Evolutionary conservation across 1,140 invertebrate genomes (phyloP), one percentile per base, ranked within the genome.

Genomic region (Trachelipus rathkii): DNA sequence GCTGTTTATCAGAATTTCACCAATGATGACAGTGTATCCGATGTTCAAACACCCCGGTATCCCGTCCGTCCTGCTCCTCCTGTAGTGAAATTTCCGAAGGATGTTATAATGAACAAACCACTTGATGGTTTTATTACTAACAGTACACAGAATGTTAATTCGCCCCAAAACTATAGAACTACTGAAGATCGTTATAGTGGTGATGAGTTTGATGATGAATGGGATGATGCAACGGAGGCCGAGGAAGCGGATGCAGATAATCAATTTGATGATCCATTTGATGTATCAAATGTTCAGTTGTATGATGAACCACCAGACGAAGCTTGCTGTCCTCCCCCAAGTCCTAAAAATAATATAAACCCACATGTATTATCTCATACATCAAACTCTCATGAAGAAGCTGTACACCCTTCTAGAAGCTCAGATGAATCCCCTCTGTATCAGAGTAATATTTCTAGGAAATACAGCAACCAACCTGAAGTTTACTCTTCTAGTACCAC

Each of bases 221-320:
- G 46, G 60, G 44, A 71, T 53, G 69, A 73, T 13, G 43, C 60
- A 13, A 77, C 50, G 46, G 33, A 43, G 23, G 13, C 6, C 10
- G 77, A 71, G 46, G 73, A 33, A n/a, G 4, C 24, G 8, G 50
- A 60, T 15, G 3, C 50, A 60, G 19, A 3, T 19, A 60, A 19
- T 15, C 11, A 60, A 15, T 60, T 3, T 15, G 19, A 84, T 84
- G 45, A 85, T 84, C 83, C 84, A 84, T 80, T 86, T 85, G 85
- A 75, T 85, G 44, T 84, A 83, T 79, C 83, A 83, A 79, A 84
- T 83, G 21, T 76, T 85, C 43, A 83, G 76, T 79, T 82, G 79
- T 72, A 82, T 84, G 75, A 77, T 82, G 45, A 60, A 83, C 43
- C 82, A 82, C 73, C 78, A 71, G 24, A 71, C 77, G 72, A 81